Base-by-base conservation (phyloP, 2,888 invertebrate genomes). In the Agriopis aurantiaria region DNA sequence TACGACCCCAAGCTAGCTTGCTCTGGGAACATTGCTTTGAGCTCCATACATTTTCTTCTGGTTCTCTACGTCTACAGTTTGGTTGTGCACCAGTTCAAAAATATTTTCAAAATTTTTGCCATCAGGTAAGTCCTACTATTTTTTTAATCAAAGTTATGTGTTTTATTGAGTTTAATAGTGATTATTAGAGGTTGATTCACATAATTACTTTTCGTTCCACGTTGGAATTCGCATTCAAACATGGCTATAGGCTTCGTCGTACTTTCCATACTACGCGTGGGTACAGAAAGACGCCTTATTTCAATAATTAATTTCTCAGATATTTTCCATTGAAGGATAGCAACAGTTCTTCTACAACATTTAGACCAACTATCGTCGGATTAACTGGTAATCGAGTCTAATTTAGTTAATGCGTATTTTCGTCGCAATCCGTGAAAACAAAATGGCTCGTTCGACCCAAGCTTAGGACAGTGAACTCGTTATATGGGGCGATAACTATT, bases 31-130 rank as follows among this genome's bases (percentile, higher is more conserved):
- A 89, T 88, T 94, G 89, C 92, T 92, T 92, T 90, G 92, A 92
- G 93, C 93, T 88, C 91, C 94, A 94, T 95, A 94, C 94, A 94
- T 93, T 94, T 93, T 92, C 94, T 94, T 95, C 93, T 92, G 92
- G 92, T 90, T 93, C 93, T 91, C 92, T 93, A 93, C 93, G 92
- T 92, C 91, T 93, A 91, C 92, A 92, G 94, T 94, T 94, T 93
- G 93, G 93, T 94, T 92, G 93, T 93, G 91, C 88, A 91, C 92
- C 89, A 92, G 93, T 93, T 93, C 90, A 92, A 93, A 93, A 92
- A 93, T 92, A 86, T 90, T 88, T 94, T 93, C 93, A 93, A 93
- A 94, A 95, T 93, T 93, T 93, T 93, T 92, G 93, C 94, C 90
- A 92, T 93, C 90, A 93, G 94, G 94, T 95, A 88, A 93, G 94